These are phyloP conservation scores for Limnephilus auricula DNA, from an alignment of 2,888 invertebrate species.

Conservation along the genomic window DNA sequence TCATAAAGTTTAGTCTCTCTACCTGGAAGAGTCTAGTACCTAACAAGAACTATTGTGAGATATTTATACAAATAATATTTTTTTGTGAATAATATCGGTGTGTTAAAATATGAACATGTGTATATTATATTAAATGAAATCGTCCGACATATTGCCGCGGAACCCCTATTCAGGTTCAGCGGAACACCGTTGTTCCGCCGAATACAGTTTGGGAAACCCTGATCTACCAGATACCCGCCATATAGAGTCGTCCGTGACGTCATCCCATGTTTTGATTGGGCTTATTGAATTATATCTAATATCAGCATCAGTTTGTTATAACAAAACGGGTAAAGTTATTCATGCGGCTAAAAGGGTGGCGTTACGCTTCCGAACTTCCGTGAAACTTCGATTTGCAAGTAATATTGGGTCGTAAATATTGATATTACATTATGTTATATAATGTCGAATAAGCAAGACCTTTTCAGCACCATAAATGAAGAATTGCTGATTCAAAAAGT, in stretches of 20 bases:
- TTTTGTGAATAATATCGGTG: no score
- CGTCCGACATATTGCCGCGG: no score
- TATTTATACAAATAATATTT: no score
- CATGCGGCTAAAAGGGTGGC: not conserved
- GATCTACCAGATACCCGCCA: not conserved
- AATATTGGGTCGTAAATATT: not conserved
- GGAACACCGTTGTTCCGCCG: no score
- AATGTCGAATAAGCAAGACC: not conserved
- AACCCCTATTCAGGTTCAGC: no score
- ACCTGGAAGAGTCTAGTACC: no score
- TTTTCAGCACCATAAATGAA: not conserved
- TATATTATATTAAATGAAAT: no score
- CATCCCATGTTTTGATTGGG: not conserved
- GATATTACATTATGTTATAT: not conserved
- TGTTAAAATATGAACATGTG: no score
- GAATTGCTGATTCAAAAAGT: not conserved
- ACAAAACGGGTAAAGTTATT: not conserved
- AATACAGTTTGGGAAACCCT: no score
- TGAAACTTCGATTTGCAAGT: not conserved
- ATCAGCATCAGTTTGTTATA: not conserved
- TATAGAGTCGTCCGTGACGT: not conserved
- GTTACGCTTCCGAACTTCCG: not conserved
- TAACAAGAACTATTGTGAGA: no score
- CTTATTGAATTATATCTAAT: constrained; percentile 11
- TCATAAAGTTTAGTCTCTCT: no score